These are phyloP conservation scores for Morpho deidamia DNA, from an alignment of 2,888 invertebrate species.

Conservation along the genomic window DNA sequence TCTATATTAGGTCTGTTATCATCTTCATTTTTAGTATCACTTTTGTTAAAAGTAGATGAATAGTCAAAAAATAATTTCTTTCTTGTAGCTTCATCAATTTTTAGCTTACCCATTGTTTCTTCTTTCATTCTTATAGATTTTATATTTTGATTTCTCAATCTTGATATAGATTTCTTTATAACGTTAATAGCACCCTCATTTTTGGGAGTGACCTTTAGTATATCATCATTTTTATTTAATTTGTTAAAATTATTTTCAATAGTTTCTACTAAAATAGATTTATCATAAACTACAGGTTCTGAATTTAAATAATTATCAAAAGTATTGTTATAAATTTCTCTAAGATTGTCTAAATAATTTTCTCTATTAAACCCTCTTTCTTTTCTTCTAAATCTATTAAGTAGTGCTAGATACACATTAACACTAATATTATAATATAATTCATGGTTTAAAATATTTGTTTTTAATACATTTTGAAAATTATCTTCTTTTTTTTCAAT, in stretches of 20 bases:
- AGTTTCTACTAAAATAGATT: constrained; percentile 1
- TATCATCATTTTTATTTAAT: neutral
- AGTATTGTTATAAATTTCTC: constrained; percentile 18
- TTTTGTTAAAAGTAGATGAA: constrained; percentile 58
- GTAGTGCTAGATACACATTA: constrained; percentile 46
- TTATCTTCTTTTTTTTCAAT: neutral
- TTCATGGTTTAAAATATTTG: neutral
- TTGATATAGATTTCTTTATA: neutral
- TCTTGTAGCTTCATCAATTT: constrained; percentile 56
- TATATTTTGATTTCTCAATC: constrained; percentile 3
- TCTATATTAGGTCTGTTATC: neutral
- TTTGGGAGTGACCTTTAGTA: neutral
- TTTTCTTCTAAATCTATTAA: constrained; percentile 60
- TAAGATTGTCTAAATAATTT: constrained; percentile 26
- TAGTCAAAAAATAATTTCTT: constrained; percentile 51
- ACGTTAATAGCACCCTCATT: neutral
- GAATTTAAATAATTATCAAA: neutral
- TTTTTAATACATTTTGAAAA: neutral
- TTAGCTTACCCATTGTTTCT: constrained; percentile 55
- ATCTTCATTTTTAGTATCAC: constrained; percentile 7
- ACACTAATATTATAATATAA: constrained; percentile 4
- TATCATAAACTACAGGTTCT: neutral
- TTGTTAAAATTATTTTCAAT: neutral
- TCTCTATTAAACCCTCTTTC: constrained; percentile 36
- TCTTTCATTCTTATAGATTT: constrained; percentile 21